Conservation (phyloP, 2,797 vertebrate genomes). For the Onychomys leucogaster region DNA sequence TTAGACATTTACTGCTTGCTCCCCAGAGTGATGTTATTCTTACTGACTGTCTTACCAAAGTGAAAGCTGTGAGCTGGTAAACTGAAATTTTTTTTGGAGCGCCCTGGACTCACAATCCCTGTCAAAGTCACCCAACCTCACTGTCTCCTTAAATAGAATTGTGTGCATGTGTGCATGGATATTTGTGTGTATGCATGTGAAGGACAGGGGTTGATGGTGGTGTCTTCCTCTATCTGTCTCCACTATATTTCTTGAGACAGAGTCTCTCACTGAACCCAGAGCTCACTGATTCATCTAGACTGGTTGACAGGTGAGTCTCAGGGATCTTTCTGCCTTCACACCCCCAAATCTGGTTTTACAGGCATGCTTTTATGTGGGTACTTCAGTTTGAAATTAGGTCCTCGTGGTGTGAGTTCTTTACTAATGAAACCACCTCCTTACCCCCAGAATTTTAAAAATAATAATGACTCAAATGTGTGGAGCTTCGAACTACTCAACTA, state of each 20-base stretch:
- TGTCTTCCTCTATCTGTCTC: not conserved
- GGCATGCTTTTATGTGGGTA: not conserved
- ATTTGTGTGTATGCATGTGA: not conserved
- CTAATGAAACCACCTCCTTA: not conserved
- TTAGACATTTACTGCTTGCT: not conserved
- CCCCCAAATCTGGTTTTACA: no score
- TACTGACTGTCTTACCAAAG: not conserved
- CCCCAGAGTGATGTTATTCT: not conserved
- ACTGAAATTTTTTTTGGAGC: not conserved
- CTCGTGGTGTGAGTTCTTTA: not conserved
- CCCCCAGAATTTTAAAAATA: not conserved
- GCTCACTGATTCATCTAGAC: not conserved
- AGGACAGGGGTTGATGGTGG: not conserved
- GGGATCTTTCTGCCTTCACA: not conserved
- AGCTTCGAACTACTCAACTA: not conserved
- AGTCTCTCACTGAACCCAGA: not conserved
- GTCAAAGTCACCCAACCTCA: not conserved
- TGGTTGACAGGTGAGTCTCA: no score
- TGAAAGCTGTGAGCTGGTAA: not conserved
- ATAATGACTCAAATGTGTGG: not conserved
- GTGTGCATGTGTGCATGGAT: not conserved
- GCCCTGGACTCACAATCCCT: not conserved
- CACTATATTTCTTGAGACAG: not conserved
- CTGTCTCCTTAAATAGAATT: not conserved
- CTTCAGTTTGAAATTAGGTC: not conserved